phyloP scores from a whole-genome alignment of 1,140 invertebrate species.

The Glomeris maerens region DNA sequence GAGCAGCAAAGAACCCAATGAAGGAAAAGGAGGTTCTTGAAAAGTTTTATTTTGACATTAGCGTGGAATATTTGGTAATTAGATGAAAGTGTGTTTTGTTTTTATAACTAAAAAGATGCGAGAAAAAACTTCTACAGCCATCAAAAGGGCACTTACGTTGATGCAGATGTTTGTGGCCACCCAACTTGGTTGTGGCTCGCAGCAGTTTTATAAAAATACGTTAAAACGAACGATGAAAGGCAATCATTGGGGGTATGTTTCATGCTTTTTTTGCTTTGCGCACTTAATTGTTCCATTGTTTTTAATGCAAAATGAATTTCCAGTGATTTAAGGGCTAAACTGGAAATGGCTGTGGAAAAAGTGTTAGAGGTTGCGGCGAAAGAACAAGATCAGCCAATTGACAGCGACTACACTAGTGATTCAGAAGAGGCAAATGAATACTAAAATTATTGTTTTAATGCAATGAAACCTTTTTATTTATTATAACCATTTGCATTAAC shows the following conservation, averaged over 20 bases:
- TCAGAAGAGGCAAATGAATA: constrained; percentile 36
- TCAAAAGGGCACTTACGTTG: constrained; percentile 68
- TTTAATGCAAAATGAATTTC: constrained; percentile 8
- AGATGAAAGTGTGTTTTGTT: no score
- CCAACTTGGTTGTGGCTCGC: constrained; percentile 69
- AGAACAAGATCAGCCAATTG: constrained; percentile 34
- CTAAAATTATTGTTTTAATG: constrained; percentile 8
- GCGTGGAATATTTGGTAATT: no score
- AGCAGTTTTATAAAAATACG: constrained; percentile 59
- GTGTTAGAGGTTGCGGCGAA: constrained; percentile 44
- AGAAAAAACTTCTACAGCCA: constrained; percentile 47
- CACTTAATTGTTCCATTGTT: neutral
- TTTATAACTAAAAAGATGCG: no score
- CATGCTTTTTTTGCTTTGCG: neutral
- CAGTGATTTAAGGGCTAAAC: constrained; percentile 73
- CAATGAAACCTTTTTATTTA: neutral
- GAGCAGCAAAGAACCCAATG: no score
- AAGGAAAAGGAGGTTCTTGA: no score
- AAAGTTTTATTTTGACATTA: no score
- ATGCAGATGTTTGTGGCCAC: constrained; percentile 84
- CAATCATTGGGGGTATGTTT: constrained; percentile 73
- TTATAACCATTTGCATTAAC: neutral
- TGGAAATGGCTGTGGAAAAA: constrained; percentile 76
- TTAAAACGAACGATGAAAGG: constrained; percentile 69
- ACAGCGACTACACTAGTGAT: constrained; percentile 46